Base-by-base conservation (phyloP, 2,888 invertebrate genomes). In the Cheiracanthium punctorium region DNA sequence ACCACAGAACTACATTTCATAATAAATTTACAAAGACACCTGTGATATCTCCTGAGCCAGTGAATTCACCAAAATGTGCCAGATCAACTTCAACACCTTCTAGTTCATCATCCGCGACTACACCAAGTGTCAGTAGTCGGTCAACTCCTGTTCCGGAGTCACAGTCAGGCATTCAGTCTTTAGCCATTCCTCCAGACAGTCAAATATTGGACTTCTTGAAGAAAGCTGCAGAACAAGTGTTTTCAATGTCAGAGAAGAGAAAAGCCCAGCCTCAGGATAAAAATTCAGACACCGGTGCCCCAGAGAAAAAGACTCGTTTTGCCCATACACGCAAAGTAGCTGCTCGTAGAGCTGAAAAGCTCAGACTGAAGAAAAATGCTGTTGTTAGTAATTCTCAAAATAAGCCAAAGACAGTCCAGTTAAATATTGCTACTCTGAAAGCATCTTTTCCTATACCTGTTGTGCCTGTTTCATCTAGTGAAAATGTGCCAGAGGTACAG, bases 251-350 rank as follows among this genome's bases (percentile, higher is more conserved):
- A 37, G 67, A 72, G 17, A 79, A 79, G 37, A 70, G 33, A 12
- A 67, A 75, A 41, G 69, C 29, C 7, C 33, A 20, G 5, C 12
- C 64, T 17, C 8, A 52, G 12, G 73, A 72, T 28, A 14, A 32
- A 8, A n/a, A 30, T 32, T 20, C 81, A 20, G 70, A 74, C 20
- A 17, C 20, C 20, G 52, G 30, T 14, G 43, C 29, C 1, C 77
- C 75, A 20, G 87, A 80, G 43, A 87, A 87, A 65, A 87, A 81
- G 28, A 80, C 87, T 24, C 74, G 87, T 8, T 87, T 87, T 76
- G 87, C 87, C 24, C 87, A 87, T 37, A 87, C 87, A 17, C 87
- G 87, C 7, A 87, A 87, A 76, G 87, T 87, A 24, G 87, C 87
- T 28, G 87, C 87, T 43, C 64, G 81, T 12, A 87, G 72, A 73